Conservation (phyloP, 2,888 invertebrate species). For the Scaptomyza caliginosa region DNA sequence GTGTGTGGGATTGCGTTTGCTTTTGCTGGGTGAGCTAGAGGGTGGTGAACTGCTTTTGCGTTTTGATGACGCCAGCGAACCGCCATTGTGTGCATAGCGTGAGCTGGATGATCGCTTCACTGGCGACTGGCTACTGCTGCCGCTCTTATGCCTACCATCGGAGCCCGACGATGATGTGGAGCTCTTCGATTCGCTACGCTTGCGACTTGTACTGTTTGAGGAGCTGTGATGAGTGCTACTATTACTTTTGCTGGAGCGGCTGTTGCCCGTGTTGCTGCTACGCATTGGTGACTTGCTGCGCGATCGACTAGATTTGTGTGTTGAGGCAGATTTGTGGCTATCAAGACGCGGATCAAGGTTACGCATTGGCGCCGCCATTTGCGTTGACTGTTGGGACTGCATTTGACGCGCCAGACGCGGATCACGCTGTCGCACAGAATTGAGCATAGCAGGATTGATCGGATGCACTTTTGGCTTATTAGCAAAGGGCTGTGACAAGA, state of each 20-base stretch:
- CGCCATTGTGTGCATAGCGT: conserved; percentile 57
- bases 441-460: conserved; percentile 85
- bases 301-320: conserved; percentile 69
- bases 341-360: conserved; percentile 59
- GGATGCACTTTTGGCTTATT: conserved; percentile 85
- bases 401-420: conserved; percentile 84
- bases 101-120: conserved; percentile 45
- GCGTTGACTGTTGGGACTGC: conserved; percentile 66
- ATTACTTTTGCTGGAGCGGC: conserved; percentile 63
- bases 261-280: conserved; percentile 42
- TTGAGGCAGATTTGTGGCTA: conserved; percentile 36
- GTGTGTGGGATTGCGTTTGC: conserved; percentile 66
- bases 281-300: conserved; percentile 80
- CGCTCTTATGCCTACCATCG: conserved; percentile 62
- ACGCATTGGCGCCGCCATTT: conserved; percentile 45
- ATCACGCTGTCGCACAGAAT: conserved; percentile 83
- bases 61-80: conserved; percentile 63
- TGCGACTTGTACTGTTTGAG: conserved; percentile 67
- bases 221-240: conserved; percentile 37
- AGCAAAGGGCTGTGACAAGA: conserved; percentile 50
- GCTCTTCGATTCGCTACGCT: conserved; percentile 78
- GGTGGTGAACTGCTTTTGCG: conserved; percentile 80
- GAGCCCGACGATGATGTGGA: conserved; percentile 75
- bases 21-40: conserved; percentile 71
- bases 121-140: conserved; percentile 41